phyloP scores from a whole-genome alignment of 2,113 vertebrate species.

The Toxostoma redivivum region DNA sequence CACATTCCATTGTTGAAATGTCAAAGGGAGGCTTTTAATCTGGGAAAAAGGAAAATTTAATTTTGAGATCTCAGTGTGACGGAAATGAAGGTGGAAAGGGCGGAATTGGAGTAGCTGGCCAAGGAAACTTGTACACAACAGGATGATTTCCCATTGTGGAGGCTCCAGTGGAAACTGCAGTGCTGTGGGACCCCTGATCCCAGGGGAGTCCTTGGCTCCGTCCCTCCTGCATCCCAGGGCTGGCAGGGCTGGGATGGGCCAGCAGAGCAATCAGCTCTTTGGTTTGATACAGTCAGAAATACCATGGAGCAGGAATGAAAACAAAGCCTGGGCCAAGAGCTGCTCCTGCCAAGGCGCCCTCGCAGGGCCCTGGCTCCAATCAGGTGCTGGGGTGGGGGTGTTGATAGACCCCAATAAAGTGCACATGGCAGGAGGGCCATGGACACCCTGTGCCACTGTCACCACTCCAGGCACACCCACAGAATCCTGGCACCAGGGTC shows the following conservation, averaged over 20 bases:
- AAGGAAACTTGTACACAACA: neutral
- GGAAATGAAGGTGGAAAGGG: neutral
- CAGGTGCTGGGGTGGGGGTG: neutral
- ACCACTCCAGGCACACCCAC: neutral
- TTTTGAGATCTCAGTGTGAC: neutral
- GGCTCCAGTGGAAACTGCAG: neutral
- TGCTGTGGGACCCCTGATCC: neutral
- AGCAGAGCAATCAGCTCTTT: neutral
- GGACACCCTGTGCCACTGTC: neutral
- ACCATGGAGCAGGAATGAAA: neutral
- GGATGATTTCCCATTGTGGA: neutral
- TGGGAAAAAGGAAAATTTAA: neutral
- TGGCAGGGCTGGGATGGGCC: accelerated
- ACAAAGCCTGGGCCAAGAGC: neutral
- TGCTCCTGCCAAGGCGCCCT: neutral
- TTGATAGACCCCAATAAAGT: neutral
- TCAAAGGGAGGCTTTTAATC: neutral
- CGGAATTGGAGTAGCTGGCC: neutral
- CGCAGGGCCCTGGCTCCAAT: neutral
- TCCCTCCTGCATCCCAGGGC: accelerated
- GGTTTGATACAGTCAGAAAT: neutral
- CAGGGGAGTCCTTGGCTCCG: neutral
- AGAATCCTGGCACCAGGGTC: neutral
- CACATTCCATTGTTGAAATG: neutral
- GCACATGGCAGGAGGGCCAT: accelerated